These are phyloP conservation scores for Vannuccia rotundouncinata DNA, from an alignment of 2,888 invertebrate genomes.

Conservation along the genomic window DNA sequence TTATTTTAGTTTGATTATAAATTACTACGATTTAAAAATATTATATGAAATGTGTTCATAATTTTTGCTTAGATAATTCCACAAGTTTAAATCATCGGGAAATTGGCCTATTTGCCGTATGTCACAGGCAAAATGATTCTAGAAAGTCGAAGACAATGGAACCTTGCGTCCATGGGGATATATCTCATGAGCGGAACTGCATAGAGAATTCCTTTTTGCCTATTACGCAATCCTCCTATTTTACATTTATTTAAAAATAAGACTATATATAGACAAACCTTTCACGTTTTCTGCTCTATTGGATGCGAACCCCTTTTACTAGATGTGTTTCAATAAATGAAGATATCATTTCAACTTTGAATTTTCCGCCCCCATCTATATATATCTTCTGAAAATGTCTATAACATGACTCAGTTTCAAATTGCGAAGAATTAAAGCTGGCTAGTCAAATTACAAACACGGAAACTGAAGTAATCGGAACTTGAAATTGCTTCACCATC, in stretches of 20 bases:
- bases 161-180: not conserved
- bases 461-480: not conserved
- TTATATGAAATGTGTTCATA: not conserved
- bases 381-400: too few relatives aligned
- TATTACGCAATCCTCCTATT: not conserved
- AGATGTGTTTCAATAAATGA: not conserved
- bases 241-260: not conserved
- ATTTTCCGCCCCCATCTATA: not conserved
- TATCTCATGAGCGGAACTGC: too few relatives aligned
- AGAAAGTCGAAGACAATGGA: not conserved
- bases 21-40: not conserved
- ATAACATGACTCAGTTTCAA: not conserved
- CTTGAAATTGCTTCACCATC: too few relatives aligned
- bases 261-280: not conserved
- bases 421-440: not conserved
- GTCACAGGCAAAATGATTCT: not conserved
- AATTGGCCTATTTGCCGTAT: not conserved
- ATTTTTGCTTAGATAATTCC: not conserved
- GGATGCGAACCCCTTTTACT: too few relatives aligned
- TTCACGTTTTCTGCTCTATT: too few relatives aligned
- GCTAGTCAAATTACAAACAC: not conserved
- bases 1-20: too few relatives aligned
- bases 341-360: not conserved
- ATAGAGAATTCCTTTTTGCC: too few relatives aligned
- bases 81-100: not conserved